Evolutionary conservation across 2,888 invertebrate genomes (phyloP), one percentile per base, ranked within the genome.

Genomic region (Catocala sponsa): DNA sequence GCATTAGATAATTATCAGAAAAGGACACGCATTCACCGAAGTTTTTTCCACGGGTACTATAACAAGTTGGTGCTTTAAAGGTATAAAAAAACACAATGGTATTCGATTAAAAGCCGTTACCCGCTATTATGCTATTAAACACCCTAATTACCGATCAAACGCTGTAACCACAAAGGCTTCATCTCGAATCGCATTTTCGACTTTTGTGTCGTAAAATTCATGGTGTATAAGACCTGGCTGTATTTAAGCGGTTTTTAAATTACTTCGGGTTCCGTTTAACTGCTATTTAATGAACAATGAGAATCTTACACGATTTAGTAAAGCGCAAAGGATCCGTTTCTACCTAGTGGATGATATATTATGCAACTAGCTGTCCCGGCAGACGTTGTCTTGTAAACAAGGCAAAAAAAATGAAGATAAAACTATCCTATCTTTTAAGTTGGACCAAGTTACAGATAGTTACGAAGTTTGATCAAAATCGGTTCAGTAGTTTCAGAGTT

Each of bases 71-170:
- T 84, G 80, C 78, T 79, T 84, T 82, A 49, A 60, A 62, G 74
- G 74, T 74, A 69, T 72, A 79, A 75, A 85, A 88, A 87, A 89
- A 91, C 82, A 90, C 89, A 90, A 91, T 87, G 78, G 82, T 78
- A 81, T 87, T 86, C 84, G 86, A 91, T 89, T 83, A 87, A 84
- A 84, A 89, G 74, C 92, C 92, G 91, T 92, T 91, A 91, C 87
- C 70, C 81, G 84, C 88, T 82, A 91, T 91, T 91, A 91, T 87
- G 83, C 82, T 82, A 85, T 86, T 92, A 92, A 91, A 86, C 79
- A 89, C 91, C 91, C 90, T 90, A 92, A 94, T 94, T 93, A 92
- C 87, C 85, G 85, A 90, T 92, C 91, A 91, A 93, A 91, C 87
- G 88, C 80, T 82, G 85, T 83, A 87, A 91, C 92, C 94, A 90